Evolutionary conservation across 2,113 vertebrate species (phyloP).

Genomic region (Sigmodon hispidus): DNA sequence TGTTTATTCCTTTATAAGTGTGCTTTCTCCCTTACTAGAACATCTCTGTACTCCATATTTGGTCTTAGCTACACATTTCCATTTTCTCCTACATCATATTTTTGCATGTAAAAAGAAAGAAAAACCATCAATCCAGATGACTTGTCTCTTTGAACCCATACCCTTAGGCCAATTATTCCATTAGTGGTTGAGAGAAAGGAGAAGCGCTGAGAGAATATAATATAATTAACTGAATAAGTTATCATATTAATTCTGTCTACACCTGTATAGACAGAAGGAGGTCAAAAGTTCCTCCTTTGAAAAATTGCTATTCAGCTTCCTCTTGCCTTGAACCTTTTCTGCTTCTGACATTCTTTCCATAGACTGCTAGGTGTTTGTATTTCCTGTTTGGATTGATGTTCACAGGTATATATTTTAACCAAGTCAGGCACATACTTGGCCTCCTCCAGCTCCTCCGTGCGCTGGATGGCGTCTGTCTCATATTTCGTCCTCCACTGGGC

Average conservation of each 20-base stretch:
- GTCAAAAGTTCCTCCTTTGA: background rate
- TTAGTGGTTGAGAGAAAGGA: background rate
- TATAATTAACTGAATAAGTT: background rate
- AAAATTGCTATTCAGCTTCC: background rate
- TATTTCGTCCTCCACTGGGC: constrained; percentile 94
- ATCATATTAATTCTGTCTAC: background rate
- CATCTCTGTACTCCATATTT: background rate
- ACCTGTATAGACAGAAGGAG: background rate
- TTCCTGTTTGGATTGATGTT: background rate
- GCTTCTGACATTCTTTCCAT: background rate
- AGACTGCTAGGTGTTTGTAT: background rate
- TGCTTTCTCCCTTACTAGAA: background rate
- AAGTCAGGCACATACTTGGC: constrained; percentile 74
- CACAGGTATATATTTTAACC: background rate
- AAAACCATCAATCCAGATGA: constrained; percentile 5
- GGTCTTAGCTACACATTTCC: background rate
- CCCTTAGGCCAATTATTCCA: background rate
- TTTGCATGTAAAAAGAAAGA: constrained; percentile 11
- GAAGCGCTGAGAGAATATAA: background rate
- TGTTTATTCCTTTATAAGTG: constrained; percentile 21
- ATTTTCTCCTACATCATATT: background rate
- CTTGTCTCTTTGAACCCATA: background rate
- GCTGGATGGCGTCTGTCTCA: constrained; percentile 91
- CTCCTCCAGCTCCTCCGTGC: constrained; percentile 91
- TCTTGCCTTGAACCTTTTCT: background rate